Evolutionary conservation across 2,797 vertebrate genomes (phyloP), one percentile per base, ranked within the genome.

Genomic region (Coregonus sp.): DNA sequence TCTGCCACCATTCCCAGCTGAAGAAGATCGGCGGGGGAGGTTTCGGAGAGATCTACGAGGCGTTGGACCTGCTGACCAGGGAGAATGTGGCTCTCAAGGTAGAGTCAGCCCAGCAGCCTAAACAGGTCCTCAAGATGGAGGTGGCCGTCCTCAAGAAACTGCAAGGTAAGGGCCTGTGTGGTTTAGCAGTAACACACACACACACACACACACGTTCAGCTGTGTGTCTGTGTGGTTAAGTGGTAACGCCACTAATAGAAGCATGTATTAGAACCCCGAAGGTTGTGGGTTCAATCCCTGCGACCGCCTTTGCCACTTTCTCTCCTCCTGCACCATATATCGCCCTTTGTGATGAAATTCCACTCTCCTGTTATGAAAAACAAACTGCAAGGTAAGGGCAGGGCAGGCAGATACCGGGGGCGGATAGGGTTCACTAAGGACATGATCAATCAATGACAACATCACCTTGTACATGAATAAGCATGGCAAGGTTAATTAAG

Each of bases 91-190:
- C 96, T 69, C 93, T 97, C 84, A 97, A 97, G 86, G 96, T 97
- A 78, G 96, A 97, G 82, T 97, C 96, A 18, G 96, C 96, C 37
- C 96, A 96, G 88, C 96, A 97, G 70, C 96, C 96, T 79, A 97
- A 97, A 84, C 96, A 97, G 78, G 96, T 97, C 76, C 95, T 97
- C 82, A 97, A 97, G 91, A 97, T 97, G 96, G 96, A 97, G 87
- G 96, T 97, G 79, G 96, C 96, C 0, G 96, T 97, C 75, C 91
- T 97, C 79, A 97, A 97, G 85, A 97, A 97, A 81, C 90, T 97
- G 54, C 96, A 97, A 93, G 96, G 96, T 97, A 87, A 77, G 82
- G 73, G 50, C 66, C 67, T 40, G 31, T 54, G 7, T 31, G 25
- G 11, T 47, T 47, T 2, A 47, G 9, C 40, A 47, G 40, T 47